phyloP scores from a whole-genome alignment of 1,140 invertebrate species.

The Zelostemma sp. region DNA sequence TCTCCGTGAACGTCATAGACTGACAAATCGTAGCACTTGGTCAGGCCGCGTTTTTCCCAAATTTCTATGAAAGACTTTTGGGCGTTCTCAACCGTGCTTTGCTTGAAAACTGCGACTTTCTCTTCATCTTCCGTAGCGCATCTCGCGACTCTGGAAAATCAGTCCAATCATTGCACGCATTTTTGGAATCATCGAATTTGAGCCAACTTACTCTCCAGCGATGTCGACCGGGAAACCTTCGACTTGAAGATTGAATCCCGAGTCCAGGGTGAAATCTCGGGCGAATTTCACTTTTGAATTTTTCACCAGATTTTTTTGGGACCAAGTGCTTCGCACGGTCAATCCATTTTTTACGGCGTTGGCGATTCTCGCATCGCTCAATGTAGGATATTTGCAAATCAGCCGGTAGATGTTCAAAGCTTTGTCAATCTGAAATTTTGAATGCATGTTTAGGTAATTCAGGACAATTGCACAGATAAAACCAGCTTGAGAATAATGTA shows the following conservation, averaged over 20 bases:
- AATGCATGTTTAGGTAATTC: no score
- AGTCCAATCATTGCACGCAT: no score
- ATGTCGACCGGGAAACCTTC: conserved; percentile 72
- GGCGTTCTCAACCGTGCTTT: conserved; percentile 71
- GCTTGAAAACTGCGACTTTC: conserved; percentile 74
- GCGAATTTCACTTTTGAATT: conserved; percentile 72
- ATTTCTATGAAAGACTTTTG: conserved; percentile 80
- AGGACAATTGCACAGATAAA: no score
- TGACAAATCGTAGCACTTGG: conserved; percentile 76
- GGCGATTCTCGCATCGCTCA: conserved; percentile 70
- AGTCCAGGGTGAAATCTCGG: conserved; percentile 70
- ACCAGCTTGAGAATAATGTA: no score
- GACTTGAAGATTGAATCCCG: conserved; percentile 66
- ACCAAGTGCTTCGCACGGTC: conserved; percentile 69
- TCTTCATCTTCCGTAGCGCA: conserved; percentile 72
- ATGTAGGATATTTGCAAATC: conserved; percentile 71
- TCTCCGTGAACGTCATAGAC: conserved; percentile 80
- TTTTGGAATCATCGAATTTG: conserved; percentile 3
- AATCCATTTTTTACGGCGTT: conserved; percentile 45
- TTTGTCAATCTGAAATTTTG: conserved; percentile 76
- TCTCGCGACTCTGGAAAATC: conserved; percentile 73
- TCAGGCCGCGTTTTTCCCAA: conserved; percentile 73
- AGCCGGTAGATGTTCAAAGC: conserved; percentile 74
- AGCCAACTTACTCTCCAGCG: conserved; percentile 73
- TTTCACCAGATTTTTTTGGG: conserved; percentile 76